Evolutionary conservation across 23 tunicate genomes (phyloP).

Genomic region (Trididemnum nubilum): DNA sequence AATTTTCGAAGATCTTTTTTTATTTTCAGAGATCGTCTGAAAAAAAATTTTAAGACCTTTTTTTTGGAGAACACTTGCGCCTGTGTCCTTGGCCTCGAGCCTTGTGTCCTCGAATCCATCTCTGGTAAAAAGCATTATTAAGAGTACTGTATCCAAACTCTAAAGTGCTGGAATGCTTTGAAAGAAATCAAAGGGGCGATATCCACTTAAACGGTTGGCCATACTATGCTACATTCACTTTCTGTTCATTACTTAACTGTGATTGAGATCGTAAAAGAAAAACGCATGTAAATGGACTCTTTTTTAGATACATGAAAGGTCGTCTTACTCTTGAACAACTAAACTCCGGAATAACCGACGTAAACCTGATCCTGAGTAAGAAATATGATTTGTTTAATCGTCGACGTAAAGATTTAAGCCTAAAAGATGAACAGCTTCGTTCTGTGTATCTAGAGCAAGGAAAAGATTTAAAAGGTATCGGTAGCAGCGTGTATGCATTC

Average conservation of each 20-base stretch:
- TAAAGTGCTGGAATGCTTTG: neutral
- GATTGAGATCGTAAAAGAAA: too few species aligned
- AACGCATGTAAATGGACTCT: too few species aligned
- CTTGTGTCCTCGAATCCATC: too few species aligned
- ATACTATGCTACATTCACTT: neutral
- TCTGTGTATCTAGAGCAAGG: constrained; percentile 67
- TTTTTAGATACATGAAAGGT: constrained; percentile 47
- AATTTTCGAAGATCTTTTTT: too few species aligned
- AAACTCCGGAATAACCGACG: constrained; percentile 54
- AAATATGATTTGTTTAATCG: constrained; percentile 64
- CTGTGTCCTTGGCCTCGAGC: too few species aligned
- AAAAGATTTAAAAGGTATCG: constrained; percentile 73
- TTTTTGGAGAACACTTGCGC: too few species aligned
- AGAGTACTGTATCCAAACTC: neutral
- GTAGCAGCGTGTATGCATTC: too few species aligned
- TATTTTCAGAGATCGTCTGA: too few species aligned
- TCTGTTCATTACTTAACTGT: neutral
- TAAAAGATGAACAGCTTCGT: constrained; percentile 56
- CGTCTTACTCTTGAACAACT: constrained; percentile 66
- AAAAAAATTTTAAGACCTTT: too few species aligned
- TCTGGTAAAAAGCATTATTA: too few species aligned
- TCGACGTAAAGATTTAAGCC: constrained; percentile 54
- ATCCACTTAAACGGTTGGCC: too few species aligned
- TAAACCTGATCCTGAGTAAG: constrained; percentile 52
- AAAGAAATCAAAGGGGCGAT: too few species aligned